These are phyloP conservation scores for Galeruca laticollis DNA, from an alignment of 2,888 invertebrate genomes.

Conservation along the genomic window DNA sequence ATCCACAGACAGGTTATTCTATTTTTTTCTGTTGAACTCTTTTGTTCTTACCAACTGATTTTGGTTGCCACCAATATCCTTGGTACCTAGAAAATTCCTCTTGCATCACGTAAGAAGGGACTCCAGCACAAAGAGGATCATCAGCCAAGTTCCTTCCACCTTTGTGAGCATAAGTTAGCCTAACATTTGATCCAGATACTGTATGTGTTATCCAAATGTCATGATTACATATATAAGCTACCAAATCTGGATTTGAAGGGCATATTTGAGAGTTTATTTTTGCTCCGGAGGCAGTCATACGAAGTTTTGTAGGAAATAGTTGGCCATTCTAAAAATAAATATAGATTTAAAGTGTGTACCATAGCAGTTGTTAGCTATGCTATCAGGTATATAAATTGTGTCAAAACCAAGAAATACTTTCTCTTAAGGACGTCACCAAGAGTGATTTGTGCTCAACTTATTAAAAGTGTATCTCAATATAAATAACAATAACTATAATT, in stretches of 20 bases:
- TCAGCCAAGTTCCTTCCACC: constrained; percentile 77
- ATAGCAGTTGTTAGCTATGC: too few species aligned
- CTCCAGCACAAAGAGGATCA: constrained; percentile 90
- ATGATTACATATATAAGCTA: constrained; percentile 90
- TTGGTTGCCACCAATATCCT: constrained; percentile 98
- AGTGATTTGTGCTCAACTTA: too few species aligned
- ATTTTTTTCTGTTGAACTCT: too few species aligned
- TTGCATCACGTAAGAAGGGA: constrained; percentile 98
- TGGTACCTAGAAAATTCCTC: constrained; percentile 97
- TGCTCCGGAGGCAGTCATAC: constrained; percentile 75
- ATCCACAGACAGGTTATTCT: too few species aligned
- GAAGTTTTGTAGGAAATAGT: constrained; percentile 77
- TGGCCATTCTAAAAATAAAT: constrained; percentile 69
- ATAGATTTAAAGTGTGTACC: too few species aligned
- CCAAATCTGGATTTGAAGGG: constrained; percentile 82
- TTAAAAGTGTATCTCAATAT: too few species aligned
- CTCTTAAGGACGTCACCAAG: too few species aligned
- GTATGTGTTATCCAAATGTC: constrained; percentile 91
- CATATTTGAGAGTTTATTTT: constrained; percentile 87
- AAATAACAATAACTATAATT: too few species aligned
- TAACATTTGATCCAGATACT: constrained; percentile 75
- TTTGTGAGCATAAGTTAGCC: constrained; percentile 78
- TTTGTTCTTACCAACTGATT: constrained; percentile 70
- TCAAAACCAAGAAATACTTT: too few species aligned
- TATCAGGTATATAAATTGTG: background rate